Conservation (phyloP, 2,888 invertebrate species). For the Cosmopolites sordidus region DNA sequence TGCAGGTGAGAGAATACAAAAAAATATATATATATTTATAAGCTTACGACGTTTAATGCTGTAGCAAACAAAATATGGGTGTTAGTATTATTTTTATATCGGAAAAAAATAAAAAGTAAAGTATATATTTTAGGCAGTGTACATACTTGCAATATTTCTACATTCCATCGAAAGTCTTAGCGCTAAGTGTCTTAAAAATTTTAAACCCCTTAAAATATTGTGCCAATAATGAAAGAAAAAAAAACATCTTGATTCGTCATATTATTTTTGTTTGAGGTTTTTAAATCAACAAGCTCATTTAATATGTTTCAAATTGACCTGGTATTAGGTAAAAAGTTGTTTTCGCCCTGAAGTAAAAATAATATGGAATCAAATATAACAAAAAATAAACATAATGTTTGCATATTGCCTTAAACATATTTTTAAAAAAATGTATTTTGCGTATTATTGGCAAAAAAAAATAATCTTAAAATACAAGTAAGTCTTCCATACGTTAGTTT, state of each 20-base stretch:
- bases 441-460: not conserved
- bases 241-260: no score
- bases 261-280: no score
- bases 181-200: slow-evolving; percentile 13
- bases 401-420: slow-evolving; percentile 7
- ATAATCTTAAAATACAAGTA: slow-evolving; percentile 3
- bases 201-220: slow-evolving; percentile 8
- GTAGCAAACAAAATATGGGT: not conserved
- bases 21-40: no score
- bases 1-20: no score
- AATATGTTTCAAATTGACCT: no score
- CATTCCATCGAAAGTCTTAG: slow-evolving; percentile 25
- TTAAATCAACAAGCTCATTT: no score
- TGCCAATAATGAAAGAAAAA: slow-evolving; percentile 13
- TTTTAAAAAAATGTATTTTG: slow-evolving; percentile 6
- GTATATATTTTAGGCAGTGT: slow-evolving; percentile 12
- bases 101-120: slow-evolving; percentile 4
- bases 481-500: slow-evolving; percentile 11
- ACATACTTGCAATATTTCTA: slow-evolving; percentile 21
- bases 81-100: slow-evolving; percentile 20
- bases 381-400: no score
- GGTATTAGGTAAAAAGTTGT: no score
- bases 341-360: no score
- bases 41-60: no score
- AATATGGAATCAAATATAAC: no score